Evolutionary conservation across 2,888 invertebrate genomes (phyloP).

Genomic region (Shargacucullia verbasci): DNA sequence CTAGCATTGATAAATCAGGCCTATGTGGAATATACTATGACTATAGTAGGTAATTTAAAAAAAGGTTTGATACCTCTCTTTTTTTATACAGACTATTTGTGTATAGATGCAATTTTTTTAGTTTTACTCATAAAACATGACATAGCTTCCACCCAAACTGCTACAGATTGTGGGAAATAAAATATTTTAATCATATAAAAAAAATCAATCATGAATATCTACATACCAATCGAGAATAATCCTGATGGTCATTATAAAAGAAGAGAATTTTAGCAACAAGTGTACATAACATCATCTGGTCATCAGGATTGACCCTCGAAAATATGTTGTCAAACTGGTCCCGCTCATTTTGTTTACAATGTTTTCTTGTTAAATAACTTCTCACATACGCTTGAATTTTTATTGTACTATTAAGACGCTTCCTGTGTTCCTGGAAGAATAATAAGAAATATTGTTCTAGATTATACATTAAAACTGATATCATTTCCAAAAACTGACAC

Average conservation of each 20-base stretch:
- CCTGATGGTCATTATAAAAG: conserved; percentile 92
- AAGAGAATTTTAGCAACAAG: conserved; percentile 92
- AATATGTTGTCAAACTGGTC: conserved; percentile 91
- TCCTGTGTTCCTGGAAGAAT: conserved; percentile 90
- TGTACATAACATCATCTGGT: conserved; percentile 85
- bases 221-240: conserved; percentile 87
- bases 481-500: neutral
- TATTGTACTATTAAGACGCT: conserved; percentile 92
- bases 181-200: neutral
- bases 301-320: conserved; percentile 79
- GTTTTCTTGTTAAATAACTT: conserved; percentile 92
- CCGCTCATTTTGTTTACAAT: conserved; percentile 91
- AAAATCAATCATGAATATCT: neutral
- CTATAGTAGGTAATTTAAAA: too few relatives aligned
- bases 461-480: neutral
- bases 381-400: conserved; percentile 95
- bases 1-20: too few relatives aligned
- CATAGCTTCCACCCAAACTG: neutral
- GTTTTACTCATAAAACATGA: neutral
- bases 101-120: too few relatives aligned
- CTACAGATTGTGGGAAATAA: too few relatives aligned
- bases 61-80: too few relatives aligned
- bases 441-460: neutral
- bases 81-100: too few relatives aligned
- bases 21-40: too few relatives aligned